Evolutionary conservation across 2,797 vertebrate genomes (phyloP), one percentile per base, ranked within the genome.

Genomic region (Zalophus californianus): DNA sequence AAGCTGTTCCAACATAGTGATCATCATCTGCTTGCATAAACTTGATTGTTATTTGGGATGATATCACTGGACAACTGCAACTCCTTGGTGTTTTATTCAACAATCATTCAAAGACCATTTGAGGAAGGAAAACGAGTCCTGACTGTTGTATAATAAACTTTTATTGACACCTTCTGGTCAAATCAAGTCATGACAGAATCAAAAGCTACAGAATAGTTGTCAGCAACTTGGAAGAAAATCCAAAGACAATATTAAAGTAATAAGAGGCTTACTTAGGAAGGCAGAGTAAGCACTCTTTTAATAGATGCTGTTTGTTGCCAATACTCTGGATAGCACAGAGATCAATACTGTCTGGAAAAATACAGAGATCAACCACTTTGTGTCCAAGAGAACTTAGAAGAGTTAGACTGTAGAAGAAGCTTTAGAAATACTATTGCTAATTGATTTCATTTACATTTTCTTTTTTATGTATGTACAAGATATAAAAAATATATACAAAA

Each of bases 381-480:
- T 50, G n/a, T 64, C 29, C 23, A 64, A 79, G 44, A 87, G 56
- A 86, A 56, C 38, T 85, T 50, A 68, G 50, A 84, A 92, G 85
- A 84, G 35, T 52, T 44, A 16, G 15, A 58, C 14, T 84, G 29
- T 88, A 11, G 38, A 62, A 27, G 48, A 84, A 27, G 29, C 72
- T 94, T 84, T 78, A 86, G 14, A 94, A 70, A 72, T 48, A 48
- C 52, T 91, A 68, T 84, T 54, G 16, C 9, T 92, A 27, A 50
- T 90, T 85, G 91, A 77, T 62, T 84, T 92, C 12, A 91, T 78
- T 77, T 96, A 54, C 5, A 25, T 72, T 86, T 92, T 66, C 10
- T 62, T 87, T 80, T 70, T 25, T 48, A 72, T 54, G 56, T 56
- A 83, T 35, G 23, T 70, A 7, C 8, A 94, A 75, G 29, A 64